Evolutionary conservation across 2,113 vertebrate species (phyloP).

Genomic region (Australoheros scitulus): DNA sequence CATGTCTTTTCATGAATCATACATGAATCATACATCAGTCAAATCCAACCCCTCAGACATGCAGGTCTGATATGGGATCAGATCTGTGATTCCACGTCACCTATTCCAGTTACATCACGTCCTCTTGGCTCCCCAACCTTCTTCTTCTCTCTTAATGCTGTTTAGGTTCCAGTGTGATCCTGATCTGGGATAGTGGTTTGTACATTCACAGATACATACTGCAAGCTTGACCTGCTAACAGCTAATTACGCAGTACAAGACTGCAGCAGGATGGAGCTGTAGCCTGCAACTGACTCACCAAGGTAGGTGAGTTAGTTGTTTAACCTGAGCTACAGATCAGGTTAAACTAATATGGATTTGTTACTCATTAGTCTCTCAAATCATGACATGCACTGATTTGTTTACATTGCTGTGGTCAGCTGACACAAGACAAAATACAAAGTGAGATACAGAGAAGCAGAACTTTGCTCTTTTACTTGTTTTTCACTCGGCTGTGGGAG

Average conservation of each 20-base stretch:
- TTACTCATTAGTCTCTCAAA: conserved; percentile 21
- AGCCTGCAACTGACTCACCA: neutral
- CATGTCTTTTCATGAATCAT: neutral
- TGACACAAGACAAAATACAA: neutral
- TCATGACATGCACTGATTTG: conserved; percentile 52
- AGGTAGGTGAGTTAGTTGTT: neutral
- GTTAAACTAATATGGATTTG: neutral
- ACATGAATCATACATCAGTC: neutral
- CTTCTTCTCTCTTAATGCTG: neutral
- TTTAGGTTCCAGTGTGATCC: neutral
- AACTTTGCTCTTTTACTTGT: conserved; percentile 76
- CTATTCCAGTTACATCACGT: neutral
- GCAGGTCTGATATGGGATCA: neutral
- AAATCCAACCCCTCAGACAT: neutral
- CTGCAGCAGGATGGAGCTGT: neutral
- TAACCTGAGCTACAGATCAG: neutral
- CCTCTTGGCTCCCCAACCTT: neutral
- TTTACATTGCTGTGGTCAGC: conserved; percentile 17
- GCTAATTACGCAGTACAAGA: neutral
- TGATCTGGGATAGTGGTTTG: neutral
- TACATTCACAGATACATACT: neutral
- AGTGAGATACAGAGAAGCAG: conserved; percentile 27
- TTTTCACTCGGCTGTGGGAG: conserved; percentile 32
- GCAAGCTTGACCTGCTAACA: neutral
- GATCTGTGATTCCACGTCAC: neutral